phyloP scores from a whole-genome alignment of 2,113 vertebrate species.

The Corythornis cristatus region DNA sequence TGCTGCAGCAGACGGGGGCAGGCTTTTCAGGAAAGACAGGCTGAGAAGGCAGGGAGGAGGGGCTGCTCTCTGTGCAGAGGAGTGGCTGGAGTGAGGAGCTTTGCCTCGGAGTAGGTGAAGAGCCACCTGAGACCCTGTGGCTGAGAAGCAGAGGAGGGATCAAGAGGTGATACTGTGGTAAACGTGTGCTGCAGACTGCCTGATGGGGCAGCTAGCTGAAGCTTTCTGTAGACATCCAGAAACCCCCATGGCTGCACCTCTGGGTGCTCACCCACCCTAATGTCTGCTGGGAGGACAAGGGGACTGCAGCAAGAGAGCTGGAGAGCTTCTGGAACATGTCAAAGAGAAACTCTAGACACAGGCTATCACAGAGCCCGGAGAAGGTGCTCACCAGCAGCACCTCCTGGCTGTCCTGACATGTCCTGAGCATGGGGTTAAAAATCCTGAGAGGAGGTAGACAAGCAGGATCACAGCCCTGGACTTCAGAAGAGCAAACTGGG shows the following conservation, averaged over 20 bases:
- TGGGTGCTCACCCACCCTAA: not conserved
- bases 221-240: not conserved
- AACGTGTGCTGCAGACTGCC: not conserved
- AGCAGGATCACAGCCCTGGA: not conserved
- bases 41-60: not conserved
- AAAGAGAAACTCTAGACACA: not conserved
- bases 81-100: not conserved
- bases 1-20: not conserved
- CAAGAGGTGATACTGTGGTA: not conserved
- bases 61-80: not conserved
- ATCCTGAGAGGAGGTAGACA: not conserved
- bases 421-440: not conserved
- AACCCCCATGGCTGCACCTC: not conserved
- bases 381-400: not conserved
- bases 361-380: not conserved
- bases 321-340: not conserved
- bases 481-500: not conserved
- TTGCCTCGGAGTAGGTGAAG: not conserved
- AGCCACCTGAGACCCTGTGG: not conserved
- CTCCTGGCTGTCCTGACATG: not conserved
- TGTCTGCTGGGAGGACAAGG: not conserved
- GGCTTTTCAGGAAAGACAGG: constrained; percentile 49
- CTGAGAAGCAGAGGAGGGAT: not conserved
- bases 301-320: not conserved
- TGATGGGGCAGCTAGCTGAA: not conserved